Evolutionary conservation across 2,113 vertebrate genomes (phyloP), one percentile per base, ranked within the genome.

Genomic region (Phocoena sinus): DNA sequence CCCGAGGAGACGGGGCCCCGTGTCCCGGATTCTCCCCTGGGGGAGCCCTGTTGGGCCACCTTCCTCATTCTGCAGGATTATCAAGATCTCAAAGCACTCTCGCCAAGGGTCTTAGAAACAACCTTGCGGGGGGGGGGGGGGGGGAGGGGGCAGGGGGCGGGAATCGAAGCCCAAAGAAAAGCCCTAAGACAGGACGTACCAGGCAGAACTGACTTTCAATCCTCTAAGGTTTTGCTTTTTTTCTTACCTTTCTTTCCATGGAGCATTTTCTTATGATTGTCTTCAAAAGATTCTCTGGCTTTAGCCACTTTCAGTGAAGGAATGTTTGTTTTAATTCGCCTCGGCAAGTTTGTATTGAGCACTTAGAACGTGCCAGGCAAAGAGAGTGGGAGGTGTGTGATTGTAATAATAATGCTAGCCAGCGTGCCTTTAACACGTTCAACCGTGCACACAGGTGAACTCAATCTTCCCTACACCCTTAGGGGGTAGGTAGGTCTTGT

Each of bases 11-110:
- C 12, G 26, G n/a, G 38, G 20, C 82, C 31, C 14, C 1, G 6
- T 79, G 18, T 36, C 50, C 79, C 4, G 26, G 36, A 33, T 8
- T 50, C 53, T 56, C 41, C 80, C 89, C 91, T 8, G 73, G n/a
- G 36, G 85, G 79, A 21, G 18, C 73, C 44, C 87, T 38, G 50
- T 50, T 17, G 28, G 53, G 65, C 56, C 50, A 25, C 25, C 31
- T 38, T 63, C 50, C 76, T 8, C 2, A 4, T 8, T 31, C 38
- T 1, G 0, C n/a, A 0, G 31, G 58, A 67, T 31, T 15, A 0
- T 25, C 76, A 23, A 41, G 81, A 36, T 38, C 70, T 68, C 65
- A 58, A 33, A 58, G 62, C 68, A 6, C 15, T 36, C 33, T 81
- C 26, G 2, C 26, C 13, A 4, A 47, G 50, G 31, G 38, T 76